Conservation (phyloP, 2,888 invertebrate species). For the Eledona agricola region DNA sequence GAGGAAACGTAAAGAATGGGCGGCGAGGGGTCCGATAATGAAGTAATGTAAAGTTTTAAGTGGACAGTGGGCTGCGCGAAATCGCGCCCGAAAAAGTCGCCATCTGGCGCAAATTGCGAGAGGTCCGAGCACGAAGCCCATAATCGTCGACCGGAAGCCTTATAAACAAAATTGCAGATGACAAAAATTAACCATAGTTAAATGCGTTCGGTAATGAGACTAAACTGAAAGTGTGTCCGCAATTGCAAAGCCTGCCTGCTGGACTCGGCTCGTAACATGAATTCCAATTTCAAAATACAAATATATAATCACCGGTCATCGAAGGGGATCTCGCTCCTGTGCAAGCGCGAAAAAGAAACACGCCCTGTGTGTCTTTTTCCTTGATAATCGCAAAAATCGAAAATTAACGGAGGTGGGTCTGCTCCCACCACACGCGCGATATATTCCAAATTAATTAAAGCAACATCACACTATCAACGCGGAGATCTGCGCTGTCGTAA, state of each 20-base stretch:
- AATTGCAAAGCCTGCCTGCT: constrained; percentile 48
- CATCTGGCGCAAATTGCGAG: constrained; percentile 48
- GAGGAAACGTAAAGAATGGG: constrained; percentile 36
- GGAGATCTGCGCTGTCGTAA: constrained; percentile 64
- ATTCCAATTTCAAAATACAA: constrained; percentile 60
- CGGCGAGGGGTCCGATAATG: constrained; percentile 27
- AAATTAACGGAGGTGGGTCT: too few species aligned
- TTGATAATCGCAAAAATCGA: too few species aligned
- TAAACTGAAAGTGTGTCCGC: constrained; percentile 57
- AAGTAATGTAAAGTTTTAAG: constrained; percentile 46
- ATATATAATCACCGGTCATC: constrained; percentile 56
- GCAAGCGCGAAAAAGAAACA: too few species aligned
- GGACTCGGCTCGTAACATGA: constrained; percentile 57
- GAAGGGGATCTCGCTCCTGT: too few species aligned
- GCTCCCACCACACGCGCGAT: constrained; percentile 59
- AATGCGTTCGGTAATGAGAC: constrained; percentile 59
- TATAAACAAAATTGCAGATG: constrained; percentile 61
- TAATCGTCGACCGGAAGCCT: constrained; percentile 49
- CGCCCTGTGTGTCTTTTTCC: too few species aligned
- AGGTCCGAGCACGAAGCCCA: constrained; percentile 42
- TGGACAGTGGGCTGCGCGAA: constrained; percentile 38
- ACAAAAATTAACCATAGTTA: constrained; percentile 61
- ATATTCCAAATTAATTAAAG: constrained; percentile 65
- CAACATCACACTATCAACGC: constrained; percentile 65
- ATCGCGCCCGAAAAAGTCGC: constrained; percentile 41